Evolutionary conservation across 2,888 invertebrate genomes (phyloP), one percentile per base, ranked within the genome.

Genomic region (Aromia moschata): DNA sequence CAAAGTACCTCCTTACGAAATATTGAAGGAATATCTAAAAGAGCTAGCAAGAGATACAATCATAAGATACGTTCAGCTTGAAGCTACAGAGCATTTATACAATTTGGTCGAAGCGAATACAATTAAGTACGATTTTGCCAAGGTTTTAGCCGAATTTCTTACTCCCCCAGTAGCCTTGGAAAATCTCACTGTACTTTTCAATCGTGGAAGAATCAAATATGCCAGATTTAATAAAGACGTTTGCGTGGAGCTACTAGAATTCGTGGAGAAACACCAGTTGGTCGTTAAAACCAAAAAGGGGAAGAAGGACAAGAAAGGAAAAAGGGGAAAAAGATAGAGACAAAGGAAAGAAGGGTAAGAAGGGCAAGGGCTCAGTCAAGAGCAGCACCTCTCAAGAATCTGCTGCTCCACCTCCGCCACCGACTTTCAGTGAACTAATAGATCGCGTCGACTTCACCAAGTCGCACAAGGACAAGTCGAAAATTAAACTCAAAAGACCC

Each of bases 131-230:
- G 67, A 74, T 20, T 47, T 57, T 31, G 51, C 71, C 2, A 62
- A 66, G n/a, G 60, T 55, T 31, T 64, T 78, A 45, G 70, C 71
- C 2, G 65, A 70, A 49, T 75, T 74, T 58, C 47, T 78, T 3
- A 72, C 68, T 0, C 56, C 72, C 0, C 51, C 69, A 7, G 62
- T 65, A 15, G 67, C 65, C 4, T 1, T 74, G 2, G 31, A 60
- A 9, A 65, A 69, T 37, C 43, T 76, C 1, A 70, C 74, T 60
- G 16, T 70, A 1, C 62, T 78, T 1, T 69, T 77, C 17, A 54
- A 73, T 9, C 54, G 60, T 16, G 64, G 57, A 3, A 56, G 25
- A 31, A 59, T 73, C 1, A 52, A 56, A 9, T 20, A 46, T 3
- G 66, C 65, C 2, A 61, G 68, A 47, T 65, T 66, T 10, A 45